Base-by-base conservation (phyloP, 2,888 invertebrate species). In the Dicyrtomina minuta region DNA sequence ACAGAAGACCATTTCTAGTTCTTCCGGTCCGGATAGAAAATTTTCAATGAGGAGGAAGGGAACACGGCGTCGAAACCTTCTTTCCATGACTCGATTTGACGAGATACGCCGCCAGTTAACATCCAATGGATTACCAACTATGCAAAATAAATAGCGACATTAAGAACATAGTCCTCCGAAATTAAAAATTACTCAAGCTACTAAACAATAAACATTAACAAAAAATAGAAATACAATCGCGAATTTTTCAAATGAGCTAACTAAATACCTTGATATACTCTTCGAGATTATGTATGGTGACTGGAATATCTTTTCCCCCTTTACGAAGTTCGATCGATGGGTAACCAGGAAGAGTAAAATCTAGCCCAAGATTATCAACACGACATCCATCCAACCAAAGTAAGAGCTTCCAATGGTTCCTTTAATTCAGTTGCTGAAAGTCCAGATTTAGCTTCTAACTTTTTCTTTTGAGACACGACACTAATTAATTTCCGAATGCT, bases 21-120 rank as follows among this genome's bases (percentile, higher is more conserved):
- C 98, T 83, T 97, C 95, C 2, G n/a, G n/a, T n/a, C n/a, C n/a
- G 98, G 95, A 82, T 95, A 96, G 84, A 99, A 99, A 84, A 96
- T 89, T 71, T 81, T 80, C 74, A 99, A 85, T 79, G 94, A 91
- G 77, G 88, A 86, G 71, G 93, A 86, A 41, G 96, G 92, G 82
- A 99, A 96, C 71, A 99, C 93, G 53, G 93, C 91, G 84, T 99
- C 96, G 82, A 99, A 98, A 71, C 98, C 99, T 88, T 97, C 96
- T 79, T 91, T 88, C 81, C 99, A 89, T 39, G 97, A 91, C 81
- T 98, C 97, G 90, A 99, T 93, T 84, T 99, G 99, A 77, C 93
- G 87, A 74, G 87, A 87, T n/a, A 99, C 94, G 80, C 96, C 98
- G 85, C 98, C 97, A 67, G 90, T 87, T 71, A 99, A 87, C 82